Evolutionary conservation across 2,797 vertebrate species (phyloP).

Genomic region (Pangasius larnaudii): DNA sequence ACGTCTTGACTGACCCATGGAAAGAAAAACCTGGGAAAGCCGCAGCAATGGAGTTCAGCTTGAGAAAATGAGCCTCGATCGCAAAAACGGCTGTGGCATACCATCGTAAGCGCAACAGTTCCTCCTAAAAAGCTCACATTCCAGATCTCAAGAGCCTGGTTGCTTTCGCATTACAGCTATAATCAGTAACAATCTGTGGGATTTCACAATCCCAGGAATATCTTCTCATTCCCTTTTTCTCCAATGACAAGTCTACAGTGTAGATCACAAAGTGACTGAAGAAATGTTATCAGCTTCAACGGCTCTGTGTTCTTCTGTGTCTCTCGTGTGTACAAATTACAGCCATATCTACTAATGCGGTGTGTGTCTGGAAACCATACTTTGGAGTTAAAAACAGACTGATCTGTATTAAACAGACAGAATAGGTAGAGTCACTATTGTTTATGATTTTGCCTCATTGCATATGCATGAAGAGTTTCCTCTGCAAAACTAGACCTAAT

Average conservation of each 20-base stretch:
- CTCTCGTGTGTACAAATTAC: not conserved
- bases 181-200: constrained; percentile 24
- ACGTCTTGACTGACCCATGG: constrained; percentile 1
- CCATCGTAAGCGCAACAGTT: not conserved
- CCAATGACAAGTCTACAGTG: not conserved
- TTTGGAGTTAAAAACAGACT: not conserved
- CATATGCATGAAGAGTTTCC: not conserved
- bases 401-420: not conserved
- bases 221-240: constrained; percentile 21
- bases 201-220: constrained; percentile 15
- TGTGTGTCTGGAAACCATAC: too few relatives aligned
- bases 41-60: not conserved
- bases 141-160: constrained; percentile 24
- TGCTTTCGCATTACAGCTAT: constrained; percentile 13
- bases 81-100: not conserved
- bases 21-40: constrained; percentile 16
- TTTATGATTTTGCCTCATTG: not conserved
- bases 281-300: not conserved
- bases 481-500: not conserved
- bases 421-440: not conserved
- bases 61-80: constrained; percentile 23
- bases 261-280: not conserved
- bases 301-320: not conserved
- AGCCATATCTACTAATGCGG: not conserved
- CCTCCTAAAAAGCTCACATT: not conserved